Evolutionary conservation across 2,797 vertebrate species (phyloP).

Genomic region (Myripristis murdjan): DNA sequence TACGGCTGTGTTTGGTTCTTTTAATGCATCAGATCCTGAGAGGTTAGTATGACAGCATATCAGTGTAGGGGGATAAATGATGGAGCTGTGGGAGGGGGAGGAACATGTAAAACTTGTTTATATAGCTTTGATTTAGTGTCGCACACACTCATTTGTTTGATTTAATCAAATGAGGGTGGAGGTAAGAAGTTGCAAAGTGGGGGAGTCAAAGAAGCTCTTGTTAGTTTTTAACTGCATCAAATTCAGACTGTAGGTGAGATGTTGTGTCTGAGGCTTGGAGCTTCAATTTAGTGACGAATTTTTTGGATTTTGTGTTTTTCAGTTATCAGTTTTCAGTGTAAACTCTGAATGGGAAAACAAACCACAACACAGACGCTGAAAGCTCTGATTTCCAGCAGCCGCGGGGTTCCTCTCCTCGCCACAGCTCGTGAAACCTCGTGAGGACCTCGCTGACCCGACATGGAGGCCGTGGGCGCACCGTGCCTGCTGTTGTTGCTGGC

Average conservation of each 20-base stretch:
- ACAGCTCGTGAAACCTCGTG: not conserved
- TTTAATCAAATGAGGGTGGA: no score
- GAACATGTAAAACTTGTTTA: no score
- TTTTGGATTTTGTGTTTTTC: not conserved
- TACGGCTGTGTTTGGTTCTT: conserved; percentile 2
- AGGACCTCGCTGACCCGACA: conserved; percentile 19
- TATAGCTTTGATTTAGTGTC: no score
- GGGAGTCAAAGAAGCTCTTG: no score
- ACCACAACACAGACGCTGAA: not conserved
- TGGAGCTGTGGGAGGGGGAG: no score
- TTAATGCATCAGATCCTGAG: no score
- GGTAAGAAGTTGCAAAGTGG: no score
- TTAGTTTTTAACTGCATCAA: not conserved
- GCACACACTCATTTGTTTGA: no score
- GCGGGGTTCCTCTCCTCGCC: not conserved
- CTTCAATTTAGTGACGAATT: not conserved
- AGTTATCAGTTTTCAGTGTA: no score
- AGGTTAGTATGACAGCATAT: no score
- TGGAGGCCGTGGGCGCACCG: conserved; percentile 30
- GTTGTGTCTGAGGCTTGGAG: not conserved
- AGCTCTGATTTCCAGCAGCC: conserved; percentile 4
- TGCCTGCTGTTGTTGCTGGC: conserved; percentile 30
- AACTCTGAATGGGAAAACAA: conserved; percentile 20
- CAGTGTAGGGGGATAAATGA: no score
- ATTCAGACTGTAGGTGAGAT: not conserved